Evolutionary conservation across 2,888 invertebrate species (phyloP), one percentile per base, ranked within the genome.

Genomic region (Rhagophthalmus giganteus): DNA sequence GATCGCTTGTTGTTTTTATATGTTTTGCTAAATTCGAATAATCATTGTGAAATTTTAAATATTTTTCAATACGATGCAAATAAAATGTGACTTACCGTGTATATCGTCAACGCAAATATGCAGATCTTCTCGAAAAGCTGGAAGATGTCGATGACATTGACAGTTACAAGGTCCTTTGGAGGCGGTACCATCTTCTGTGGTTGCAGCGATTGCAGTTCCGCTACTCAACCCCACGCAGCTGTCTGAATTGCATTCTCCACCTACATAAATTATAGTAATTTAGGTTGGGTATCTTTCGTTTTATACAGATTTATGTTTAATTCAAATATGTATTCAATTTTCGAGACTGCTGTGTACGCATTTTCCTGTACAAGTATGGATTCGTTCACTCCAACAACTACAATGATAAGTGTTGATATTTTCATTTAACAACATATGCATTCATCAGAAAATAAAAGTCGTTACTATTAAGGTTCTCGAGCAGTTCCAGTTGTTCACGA

Each of bases 21-120:
- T n/a, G n/a, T n/a, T n/a, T n/a, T n/a, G n/a, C n/a, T n/a, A n/a
- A n/a, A 20, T 20, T 20, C 20, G 20, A 5, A 5, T 5, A 20
- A 7, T 20, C 7, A 20, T 20, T 5, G 7, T 3, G 20, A 20
- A 20, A 7, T 20, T 20, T 20, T 20, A 3, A 20, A 20, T n/a
- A n/a, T n/a, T n/a, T n/a, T n/a, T n/a, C n/a, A n/a, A n/a, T n/a
- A n/a, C n/a, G n/a, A n/a, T n/a, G n/a, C n/a, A n/a, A n/a, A n/a
- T n/a, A n/a, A 27, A 9, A 10, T 10, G 10, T 27, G 5, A 70
- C 81, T 79, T 73, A 91, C 92, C 92, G 74, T 89, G 86, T 61
- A 93, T 82, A 69, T 91, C 88, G 71, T 90, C 88, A 58, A 92
- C 90, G 74, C 93, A 93, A 60, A 90, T 85, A 62, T 85, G 84